phyloP scores from a whole-genome alignment of 1,140 invertebrate species.

The Platyscapa corneri region DNA sequence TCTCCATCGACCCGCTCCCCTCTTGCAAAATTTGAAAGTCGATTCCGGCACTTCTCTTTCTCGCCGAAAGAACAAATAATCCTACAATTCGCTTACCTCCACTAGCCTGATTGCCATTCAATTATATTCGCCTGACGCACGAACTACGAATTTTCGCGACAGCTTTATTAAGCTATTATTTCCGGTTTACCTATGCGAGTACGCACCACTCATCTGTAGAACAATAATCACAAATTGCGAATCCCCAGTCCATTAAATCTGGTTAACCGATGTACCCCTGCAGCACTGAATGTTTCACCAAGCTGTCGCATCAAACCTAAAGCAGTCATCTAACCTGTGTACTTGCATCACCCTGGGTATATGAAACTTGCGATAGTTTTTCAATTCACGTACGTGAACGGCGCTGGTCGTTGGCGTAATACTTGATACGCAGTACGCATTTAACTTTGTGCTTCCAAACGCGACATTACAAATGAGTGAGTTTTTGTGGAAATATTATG shows the following conservation, averaged over 20 bases:
- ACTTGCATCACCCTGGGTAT: neutral
- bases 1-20: neutral
- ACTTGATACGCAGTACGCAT: neutral
- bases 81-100: neutral
- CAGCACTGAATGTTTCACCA: neutral
- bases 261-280: neutral
- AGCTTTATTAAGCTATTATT: constrained; percentile 34
- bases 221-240: constrained; percentile 41
- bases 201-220: neutral
- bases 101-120: constrained; percentile 33
- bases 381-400: neutral
- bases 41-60: constrained; percentile 5
- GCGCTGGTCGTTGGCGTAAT: too few relatives aligned
- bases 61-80: constrained; percentile 32
- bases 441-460: neutral
- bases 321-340: neutral
- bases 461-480: neutral
- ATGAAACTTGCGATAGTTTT: neutral
- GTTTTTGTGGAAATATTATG: neutral
- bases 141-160: constrained; percentile 3
- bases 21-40: constrained; percentile 31
- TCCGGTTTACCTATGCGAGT: constrained; percentile 7
- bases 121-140: constrained; percentile 4
- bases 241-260: constrained; percentile 35
- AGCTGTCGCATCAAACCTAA: neutral